Base-by-base conservation (phyloP, 2,888 invertebrate genomes). In the Sinelater perroti region DNA sequence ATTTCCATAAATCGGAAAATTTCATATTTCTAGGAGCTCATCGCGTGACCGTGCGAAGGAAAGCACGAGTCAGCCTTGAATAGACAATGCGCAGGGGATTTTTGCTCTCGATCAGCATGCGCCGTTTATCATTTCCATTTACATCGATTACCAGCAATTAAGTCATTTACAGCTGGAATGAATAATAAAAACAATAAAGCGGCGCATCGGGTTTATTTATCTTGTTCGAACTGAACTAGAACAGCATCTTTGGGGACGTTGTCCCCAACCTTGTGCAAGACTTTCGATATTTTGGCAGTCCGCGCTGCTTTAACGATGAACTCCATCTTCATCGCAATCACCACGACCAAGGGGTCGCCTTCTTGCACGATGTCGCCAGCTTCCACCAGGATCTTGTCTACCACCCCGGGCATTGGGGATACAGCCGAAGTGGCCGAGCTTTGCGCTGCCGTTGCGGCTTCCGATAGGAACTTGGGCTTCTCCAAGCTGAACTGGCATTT, bases 321-420 rank as follows among this genome's bases (percentile, higher is more conserved):
- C 84, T 99, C 99, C 99, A 99, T 99, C 82, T 99, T 99, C 99
- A 99, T 99, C 0, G 99, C 99, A 63, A 97, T 95, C 73, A 99
- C 89, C 35, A 97, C 91, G 59, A 97, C 88, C 1, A 99, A 80
- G 0, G 93, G 88, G 74, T 98, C 95, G 0, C 97, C 97, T 74
- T 87, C 86, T 62, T 87, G 86, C 2, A 99, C 95, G 62, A 75
- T 73, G 69, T 95, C 91, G 0, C 96, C 97, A 16, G 85, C 81
- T 58, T 85, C 83, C 1, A 98, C 95, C 13, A 93, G 81, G 42
- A 98, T 81, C 76, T 93, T 94, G 72, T 98, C 97, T 31, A 99
- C 82, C 10, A 97, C 86, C 1, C 99, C 99, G 0, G 98, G 98
- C 87, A 99, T 99, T 6, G 98, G 98, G 3, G 97, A 91, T 1